Evolutionary conservation across 2,888 invertebrate species (phyloP).

Genomic region (Neria commutata): DNA sequence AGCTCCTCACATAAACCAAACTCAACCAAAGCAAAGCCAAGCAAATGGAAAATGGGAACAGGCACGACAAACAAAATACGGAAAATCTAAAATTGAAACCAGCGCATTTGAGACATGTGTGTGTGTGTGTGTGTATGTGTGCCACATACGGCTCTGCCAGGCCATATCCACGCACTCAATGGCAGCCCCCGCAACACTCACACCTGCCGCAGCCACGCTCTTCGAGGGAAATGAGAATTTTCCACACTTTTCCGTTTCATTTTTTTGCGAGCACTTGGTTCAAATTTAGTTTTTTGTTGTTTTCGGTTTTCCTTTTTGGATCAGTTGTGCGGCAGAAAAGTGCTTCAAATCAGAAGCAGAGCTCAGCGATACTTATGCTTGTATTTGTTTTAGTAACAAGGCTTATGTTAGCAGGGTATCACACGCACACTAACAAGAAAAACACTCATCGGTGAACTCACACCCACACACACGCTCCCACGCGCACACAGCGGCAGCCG

Average conservation of each 20-base stretch:
- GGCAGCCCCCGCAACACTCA: neutral
- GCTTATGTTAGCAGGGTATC: neutral
- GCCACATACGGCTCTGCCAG: neutral
- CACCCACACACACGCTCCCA: too few species aligned
- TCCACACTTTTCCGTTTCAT: neutral
- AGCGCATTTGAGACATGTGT: neutral
- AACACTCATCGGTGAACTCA: too few species aligned
- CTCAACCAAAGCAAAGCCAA: neutral
- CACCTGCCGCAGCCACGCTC: neutral
- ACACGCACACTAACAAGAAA: neutral
- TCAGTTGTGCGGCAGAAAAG: too few species aligned
- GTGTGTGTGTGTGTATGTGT: neutral
- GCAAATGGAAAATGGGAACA: neutral
- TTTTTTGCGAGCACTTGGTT: neutral
- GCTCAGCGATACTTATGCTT: too few species aligned
- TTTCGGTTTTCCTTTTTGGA: neutral
- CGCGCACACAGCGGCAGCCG: too few species aligned
- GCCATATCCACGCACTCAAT: too few species aligned
- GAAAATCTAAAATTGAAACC: neutral
- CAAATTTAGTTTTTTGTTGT: neutral
- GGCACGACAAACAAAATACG: neutral
- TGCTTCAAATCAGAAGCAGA: too few species aligned
- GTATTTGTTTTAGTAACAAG: too few species aligned
- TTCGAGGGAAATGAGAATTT: neutral
- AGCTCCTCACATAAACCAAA: neutral